A percentile compares a stretch with the other conserved stretches of the same genome.
Conservation (phyloP, 2,113 vertebrate species). For the Equus quagga region DNA sequence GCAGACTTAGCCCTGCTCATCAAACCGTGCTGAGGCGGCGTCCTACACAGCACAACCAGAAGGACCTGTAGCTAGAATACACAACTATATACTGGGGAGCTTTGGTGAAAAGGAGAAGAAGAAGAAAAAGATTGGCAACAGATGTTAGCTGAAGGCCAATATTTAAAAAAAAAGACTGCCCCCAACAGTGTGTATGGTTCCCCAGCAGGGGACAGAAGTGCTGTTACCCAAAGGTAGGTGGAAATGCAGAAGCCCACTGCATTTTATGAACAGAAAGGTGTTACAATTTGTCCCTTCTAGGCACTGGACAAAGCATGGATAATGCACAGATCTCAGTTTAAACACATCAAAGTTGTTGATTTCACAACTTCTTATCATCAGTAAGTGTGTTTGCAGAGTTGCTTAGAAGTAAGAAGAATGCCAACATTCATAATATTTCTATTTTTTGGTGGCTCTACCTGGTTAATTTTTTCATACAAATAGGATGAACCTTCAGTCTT, state of each 20-base stretch:
- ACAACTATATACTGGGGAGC: too few species aligned
- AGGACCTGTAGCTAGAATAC: too few species aligned
- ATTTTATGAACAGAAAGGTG: too few species aligned
- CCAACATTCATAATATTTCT: neutral
- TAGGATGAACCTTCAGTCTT: neutral
- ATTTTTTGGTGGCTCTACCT: neutral
- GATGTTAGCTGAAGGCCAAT: too few species aligned
- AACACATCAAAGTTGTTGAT: neutral
- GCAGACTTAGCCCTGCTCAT: too few species aligned
- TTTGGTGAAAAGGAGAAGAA: too few species aligned
- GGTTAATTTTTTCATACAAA: neutral
- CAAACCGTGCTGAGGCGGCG: too few species aligned
- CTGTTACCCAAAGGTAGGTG: too few species aligned
- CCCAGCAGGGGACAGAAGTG: neutral
- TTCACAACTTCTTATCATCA: neutral
- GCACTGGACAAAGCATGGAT: rapidly evolving
- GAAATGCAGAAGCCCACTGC: neutral
- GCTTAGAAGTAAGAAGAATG: neutral
- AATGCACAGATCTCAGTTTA: rapidly evolving
- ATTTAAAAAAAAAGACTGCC: too few species aligned
- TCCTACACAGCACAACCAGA: too few species aligned
- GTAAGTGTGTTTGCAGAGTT: too few species aligned
- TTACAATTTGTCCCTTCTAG: rapidly evolving
- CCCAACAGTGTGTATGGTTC: rapidly evolving
- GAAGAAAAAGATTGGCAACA: too few species aligned